Conservation (phyloP, 1,140 invertebrate genomes). For the Bombus superbus region DNA sequence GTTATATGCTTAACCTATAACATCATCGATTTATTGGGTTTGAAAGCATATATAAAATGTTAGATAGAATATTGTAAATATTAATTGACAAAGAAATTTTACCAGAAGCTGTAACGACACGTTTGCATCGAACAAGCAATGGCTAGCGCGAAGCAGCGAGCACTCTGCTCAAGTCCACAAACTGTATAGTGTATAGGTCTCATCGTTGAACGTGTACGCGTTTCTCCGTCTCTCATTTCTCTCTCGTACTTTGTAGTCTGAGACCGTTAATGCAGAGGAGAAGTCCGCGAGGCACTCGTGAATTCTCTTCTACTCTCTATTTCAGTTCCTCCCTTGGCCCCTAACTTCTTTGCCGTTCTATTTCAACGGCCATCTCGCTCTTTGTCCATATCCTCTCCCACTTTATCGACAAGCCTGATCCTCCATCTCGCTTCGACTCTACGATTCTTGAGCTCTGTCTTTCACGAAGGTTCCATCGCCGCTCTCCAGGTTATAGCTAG, state of each 20-base stretch:
- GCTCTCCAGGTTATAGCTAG: conserved; percentile 37
- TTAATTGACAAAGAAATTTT: not conserved
- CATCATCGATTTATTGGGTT: not conserved
- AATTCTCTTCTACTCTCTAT: conserved; percentile 62
- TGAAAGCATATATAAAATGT: not conserved
- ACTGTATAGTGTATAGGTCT: conserved; percentile 21
- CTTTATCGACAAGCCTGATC: conserved; percentile 19
- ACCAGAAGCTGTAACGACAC: not conserved
- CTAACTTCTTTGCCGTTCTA: conserved; percentile 41
- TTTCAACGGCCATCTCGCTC: conserved; percentile 21
- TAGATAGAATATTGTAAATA: not conserved
- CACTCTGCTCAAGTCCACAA: no score
- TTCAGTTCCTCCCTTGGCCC: conserved; percentile 31
- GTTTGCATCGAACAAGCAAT: not conserved
- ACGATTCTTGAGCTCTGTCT: conserved; percentile 13
- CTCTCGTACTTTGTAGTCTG: conserved; percentile 48
- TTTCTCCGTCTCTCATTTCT: conserved; percentile 12
- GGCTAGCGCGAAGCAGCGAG: not conserved
- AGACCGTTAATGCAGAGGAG: conserved; percentile 65
- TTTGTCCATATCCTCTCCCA: not conserved
- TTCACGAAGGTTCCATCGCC: conserved; percentile 5
- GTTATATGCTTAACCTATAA: not conserved
- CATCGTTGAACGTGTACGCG: conserved; percentile 17
- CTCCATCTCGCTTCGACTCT: conserved; percentile 1
- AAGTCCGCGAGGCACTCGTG: conserved; percentile 57